Evolutionary conservation across 2,888 invertebrate species (phyloP).

Genomic region (Stenolophus ochropezus): DNA sequence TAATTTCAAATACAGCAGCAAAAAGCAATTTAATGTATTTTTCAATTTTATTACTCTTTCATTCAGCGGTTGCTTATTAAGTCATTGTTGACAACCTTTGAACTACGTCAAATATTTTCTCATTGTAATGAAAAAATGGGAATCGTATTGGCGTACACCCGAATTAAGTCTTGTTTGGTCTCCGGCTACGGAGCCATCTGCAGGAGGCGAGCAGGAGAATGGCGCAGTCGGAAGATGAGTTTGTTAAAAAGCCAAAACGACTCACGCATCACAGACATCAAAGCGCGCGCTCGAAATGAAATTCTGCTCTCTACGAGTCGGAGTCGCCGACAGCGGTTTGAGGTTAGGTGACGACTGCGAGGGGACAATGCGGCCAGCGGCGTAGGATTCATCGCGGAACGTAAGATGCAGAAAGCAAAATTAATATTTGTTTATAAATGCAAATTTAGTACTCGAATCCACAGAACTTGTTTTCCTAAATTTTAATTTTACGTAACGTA

Average conservation of each 20-base stretch:
- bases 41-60: no score
- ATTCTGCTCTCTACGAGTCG: constrained; percentile 64
- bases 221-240: constrained; percentile 62
- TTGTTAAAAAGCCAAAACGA: constrained; percentile 67
- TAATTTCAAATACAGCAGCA: no score
- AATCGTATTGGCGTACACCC: background rate
- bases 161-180: constrained; percentile 18
- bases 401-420: background rate
- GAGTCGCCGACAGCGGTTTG: constrained; percentile 17
- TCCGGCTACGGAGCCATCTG: background rate
- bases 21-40: no score
- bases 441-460: no score
- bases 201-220: constrained; percentile 46
- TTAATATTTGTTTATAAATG: background rate
- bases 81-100: background rate
- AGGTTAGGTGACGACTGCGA: background rate
- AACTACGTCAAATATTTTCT: background rate
- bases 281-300: constrained; percentile 66
- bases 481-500: no score
- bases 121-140: background rate
- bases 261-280: constrained; percentile 66
- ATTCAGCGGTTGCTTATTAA: no score
- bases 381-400: background rate
- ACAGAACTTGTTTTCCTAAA: no score
- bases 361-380: constrained; percentile 3